These are phyloP conservation scores for Nomia melanderi DNA, from an alignment of 1,140 invertebrate genomes.

Conservation along the genomic window DNA sequence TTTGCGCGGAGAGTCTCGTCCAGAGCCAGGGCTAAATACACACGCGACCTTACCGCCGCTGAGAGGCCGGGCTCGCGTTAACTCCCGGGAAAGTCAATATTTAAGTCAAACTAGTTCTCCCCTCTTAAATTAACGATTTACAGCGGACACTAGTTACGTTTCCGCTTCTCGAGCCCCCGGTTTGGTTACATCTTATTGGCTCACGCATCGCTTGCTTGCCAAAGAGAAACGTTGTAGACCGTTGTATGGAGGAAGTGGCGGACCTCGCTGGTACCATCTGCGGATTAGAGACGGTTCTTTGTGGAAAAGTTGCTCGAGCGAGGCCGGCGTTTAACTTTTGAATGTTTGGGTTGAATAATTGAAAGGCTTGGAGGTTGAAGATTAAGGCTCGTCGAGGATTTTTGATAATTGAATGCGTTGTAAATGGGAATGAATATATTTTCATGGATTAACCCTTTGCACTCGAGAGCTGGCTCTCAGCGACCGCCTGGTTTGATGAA, in stretches of 20 bases:
- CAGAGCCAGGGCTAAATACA: conserved; percentile 57
- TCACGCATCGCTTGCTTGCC: conserved; percentile 11
- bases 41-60: conserved; percentile 51
- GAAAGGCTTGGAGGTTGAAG: too few species aligned
- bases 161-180: conserved; percentile 42
- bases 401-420: too few species aligned
- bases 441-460: too few species aligned
- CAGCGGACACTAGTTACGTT: conserved; percentile 47
- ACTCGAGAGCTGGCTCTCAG: too few species aligned
- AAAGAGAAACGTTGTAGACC: background rate
- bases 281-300: background rate
- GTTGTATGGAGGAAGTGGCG: background rate
- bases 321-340: background rate
- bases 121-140: conserved; percentile 67
- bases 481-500: too few species aligned
- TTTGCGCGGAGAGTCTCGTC: conserved; percentile 44
- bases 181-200: conserved; percentile 24
- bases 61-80: conserved; percentile 49
- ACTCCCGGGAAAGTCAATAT: conserved; percentile 60
- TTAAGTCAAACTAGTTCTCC: conserved; percentile 59
- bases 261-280: background rate
- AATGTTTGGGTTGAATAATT: too few species aligned
- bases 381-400: too few species aligned
- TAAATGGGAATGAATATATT: too few species aligned
- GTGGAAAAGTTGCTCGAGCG: background rate